Evolutionary conservation across 1,140 invertebrate genomes (phyloP), one percentile per base, ranked within the genome.

Genomic region (Meloidogyne exigua): DNA sequence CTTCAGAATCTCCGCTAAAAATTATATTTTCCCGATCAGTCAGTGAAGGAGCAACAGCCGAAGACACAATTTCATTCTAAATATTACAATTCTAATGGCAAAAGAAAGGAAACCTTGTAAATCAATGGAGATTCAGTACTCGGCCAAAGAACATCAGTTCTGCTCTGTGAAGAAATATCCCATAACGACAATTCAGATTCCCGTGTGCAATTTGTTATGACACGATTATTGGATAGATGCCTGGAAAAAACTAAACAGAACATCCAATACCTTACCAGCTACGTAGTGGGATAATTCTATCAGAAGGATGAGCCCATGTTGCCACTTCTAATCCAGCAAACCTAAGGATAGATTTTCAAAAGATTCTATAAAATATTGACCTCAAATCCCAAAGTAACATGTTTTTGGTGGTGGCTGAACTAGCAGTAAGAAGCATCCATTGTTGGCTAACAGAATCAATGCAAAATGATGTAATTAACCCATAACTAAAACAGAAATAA

Each of bases 1-100:
- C 49, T 64, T 82, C 82, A 7, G 82, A 83, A 72, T 82, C 81
- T 23, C 81, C 81, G 42, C 83, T 82, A 63, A 82, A 84, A n/a
- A 82, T 71, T 9, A 66, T 36, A 32, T 79, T 28, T 25, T 25
- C 26, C 2, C 49, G 23, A 15, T 73, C 72, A 13, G 65, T 65
- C 23, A 64, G 18, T 65, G 72, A 73, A 23, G 57, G 72, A 5
- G 49, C 65, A 10, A 23, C 65, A 21, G 65, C 32, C 3, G 32
- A 65, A 12, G 63, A 67, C 18, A 75, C 36, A 21, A 66, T 68
- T 75, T 65, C 64, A 2, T 23, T 68, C 62, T 75, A 42, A 18
- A 57, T 62, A 10, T 32, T 28, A 44, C 0, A n/a, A 21, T 28
- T 44, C 12, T 21, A 42, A 5, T 3, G 0, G 10, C n/a, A 12